Evolutionary conservation across 2,888 invertebrate genomes (phyloP).

Genomic region (Drosophila histrio): DNA sequence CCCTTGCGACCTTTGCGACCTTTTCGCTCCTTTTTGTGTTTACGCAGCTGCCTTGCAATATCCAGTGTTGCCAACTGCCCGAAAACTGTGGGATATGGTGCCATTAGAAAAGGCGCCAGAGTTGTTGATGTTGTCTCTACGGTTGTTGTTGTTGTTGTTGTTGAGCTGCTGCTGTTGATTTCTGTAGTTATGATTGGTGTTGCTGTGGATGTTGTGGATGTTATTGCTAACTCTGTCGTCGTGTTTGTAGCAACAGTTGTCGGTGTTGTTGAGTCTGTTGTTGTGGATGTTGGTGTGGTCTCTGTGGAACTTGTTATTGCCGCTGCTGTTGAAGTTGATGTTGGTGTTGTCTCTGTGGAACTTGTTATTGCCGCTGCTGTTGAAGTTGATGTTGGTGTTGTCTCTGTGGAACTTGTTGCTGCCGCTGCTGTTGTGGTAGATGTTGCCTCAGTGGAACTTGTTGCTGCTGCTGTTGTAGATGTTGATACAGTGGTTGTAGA

Average conservation of each 20-base stretch:
- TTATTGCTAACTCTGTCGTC: conserved; percentile 5
- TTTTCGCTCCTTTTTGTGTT: conserved; percentile 17
- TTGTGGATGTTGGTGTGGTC: not conserved
- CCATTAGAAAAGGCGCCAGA: conserved; percentile 34
- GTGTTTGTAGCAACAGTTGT: not conserved
- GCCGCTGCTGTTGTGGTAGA: conserved; percentile 9
- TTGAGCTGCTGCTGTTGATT: conserved; percentile 4
- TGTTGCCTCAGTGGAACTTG: conserved; percentile 10
- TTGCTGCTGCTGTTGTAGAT: conserved; percentile 1
- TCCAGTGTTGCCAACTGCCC: conserved; percentile 17
- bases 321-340: conserved; percentile 9
- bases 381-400: not conserved
- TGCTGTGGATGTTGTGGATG: conserved; percentile 22
- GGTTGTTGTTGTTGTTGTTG: conserved; percentile 10
- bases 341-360: conserved; percentile 5
- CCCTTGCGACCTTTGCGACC: conserved; percentile 57
- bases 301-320: not conserved
- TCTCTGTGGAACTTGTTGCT: not conserved
- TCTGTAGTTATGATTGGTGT: conserved; percentile 4
- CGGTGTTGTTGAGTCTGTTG: conserved; percentile 4
- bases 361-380: too few species aligned
- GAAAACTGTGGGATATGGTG: conserved; percentile 53
- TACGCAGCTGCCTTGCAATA: conserved; percentile 9
- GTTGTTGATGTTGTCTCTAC: conserved; percentile 28
- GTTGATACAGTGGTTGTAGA: not conserved